These are phyloP conservation scores for Nemoura dubitans DNA, from an alignment of 2,888 invertebrate genomes.

Conservation along the genomic window DNA sequence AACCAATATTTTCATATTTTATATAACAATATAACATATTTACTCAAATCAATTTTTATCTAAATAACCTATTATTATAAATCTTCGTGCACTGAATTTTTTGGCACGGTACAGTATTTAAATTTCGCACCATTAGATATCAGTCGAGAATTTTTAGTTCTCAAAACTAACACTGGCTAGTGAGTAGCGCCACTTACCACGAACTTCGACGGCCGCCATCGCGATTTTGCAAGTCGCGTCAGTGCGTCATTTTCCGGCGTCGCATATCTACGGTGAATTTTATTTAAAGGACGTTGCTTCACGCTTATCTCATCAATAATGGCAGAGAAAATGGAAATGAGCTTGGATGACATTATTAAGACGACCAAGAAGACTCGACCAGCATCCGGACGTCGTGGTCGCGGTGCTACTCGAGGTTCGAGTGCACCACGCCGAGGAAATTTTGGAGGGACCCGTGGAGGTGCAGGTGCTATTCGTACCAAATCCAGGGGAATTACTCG, in stretches of 20 bases:
- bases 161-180: background rate
- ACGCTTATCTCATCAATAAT: slow-evolving; percentile 65
- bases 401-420: slow-evolving; percentile 69
- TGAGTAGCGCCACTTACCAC: background rate
- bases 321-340: slow-evolving; percentile 97
- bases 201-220: background rate
- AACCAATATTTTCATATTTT: too few relatives aligned
- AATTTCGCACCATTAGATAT: too few relatives aligned
- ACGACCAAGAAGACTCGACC: slow-evolving; percentile 70
- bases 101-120: too few relatives aligned
- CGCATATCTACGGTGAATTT: background rate
- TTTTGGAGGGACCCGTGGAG: slow-evolving; percentile 66
- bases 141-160: too few relatives aligned
- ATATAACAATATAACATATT: too few relatives aligned
- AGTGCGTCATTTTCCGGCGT: slow-evolving; percentile 7
- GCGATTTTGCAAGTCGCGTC: background rate
- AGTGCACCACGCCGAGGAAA: slow-evolving; percentile 65
- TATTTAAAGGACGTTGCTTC: background rate
- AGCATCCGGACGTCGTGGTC: slow-evolving; percentile 57
- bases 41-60: too few relatives aligned
- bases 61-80: too few relatives aligned
- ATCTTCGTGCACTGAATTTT: too few relatives aligned
- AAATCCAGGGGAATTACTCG: slow-evolving; percentile 77
- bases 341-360: slow-evolving; percentile 96
- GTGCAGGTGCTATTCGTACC: slow-evolving; percentile 58